These are phyloP conservation scores for Denticeps clupeoides DNA, from an alignment of 2,797 vertebrate species.

Conservation along the genomic window DNA sequence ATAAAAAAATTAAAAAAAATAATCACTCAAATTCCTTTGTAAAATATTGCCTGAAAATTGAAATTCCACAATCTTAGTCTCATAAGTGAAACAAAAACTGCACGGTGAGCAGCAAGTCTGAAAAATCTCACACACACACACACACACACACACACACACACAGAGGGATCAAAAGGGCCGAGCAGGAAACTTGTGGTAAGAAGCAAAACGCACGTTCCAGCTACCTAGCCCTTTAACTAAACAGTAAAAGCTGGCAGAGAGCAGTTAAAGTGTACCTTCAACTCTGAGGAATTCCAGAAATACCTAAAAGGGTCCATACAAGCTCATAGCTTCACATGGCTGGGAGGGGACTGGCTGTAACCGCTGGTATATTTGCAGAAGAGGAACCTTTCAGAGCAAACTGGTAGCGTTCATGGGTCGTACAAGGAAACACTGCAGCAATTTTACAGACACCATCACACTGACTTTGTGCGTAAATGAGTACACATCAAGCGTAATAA, in stretches of 20 bases:
- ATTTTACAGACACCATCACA: too few species aligned
- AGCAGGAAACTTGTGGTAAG: constrained; percentile 29
- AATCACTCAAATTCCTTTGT: too few species aligned
- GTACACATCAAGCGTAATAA: too few species aligned
- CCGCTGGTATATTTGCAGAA: too few species aligned
- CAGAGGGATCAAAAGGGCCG: not conserved
- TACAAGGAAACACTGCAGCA: too few species aligned
- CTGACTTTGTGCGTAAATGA: too few species aligned
- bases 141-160: not conserved
- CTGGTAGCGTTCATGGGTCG: too few species aligned
- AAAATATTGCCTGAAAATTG: too few species aligned
- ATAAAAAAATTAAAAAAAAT: too few species aligned
- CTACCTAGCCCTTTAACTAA: constrained; percentile 9
- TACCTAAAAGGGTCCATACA: not conserved
- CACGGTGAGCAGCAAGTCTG: not conserved
- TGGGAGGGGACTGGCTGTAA: constrained; percentile 2
- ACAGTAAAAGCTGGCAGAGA: constrained; percentile 19
- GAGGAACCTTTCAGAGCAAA: too few species aligned
- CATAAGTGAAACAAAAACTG: not conserved
- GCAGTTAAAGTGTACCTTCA: constrained; percentile 12
- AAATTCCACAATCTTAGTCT: not conserved
- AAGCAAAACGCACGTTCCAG: constrained; percentile 19
- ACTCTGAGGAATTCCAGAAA: constrained; percentile 2
- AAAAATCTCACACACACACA: constrained; percentile 2
- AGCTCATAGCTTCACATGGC: not conserved